Base-by-base conservation (phyloP, 2,888 invertebrate genomes). In the Dicranocentrus wangi region DNA sequence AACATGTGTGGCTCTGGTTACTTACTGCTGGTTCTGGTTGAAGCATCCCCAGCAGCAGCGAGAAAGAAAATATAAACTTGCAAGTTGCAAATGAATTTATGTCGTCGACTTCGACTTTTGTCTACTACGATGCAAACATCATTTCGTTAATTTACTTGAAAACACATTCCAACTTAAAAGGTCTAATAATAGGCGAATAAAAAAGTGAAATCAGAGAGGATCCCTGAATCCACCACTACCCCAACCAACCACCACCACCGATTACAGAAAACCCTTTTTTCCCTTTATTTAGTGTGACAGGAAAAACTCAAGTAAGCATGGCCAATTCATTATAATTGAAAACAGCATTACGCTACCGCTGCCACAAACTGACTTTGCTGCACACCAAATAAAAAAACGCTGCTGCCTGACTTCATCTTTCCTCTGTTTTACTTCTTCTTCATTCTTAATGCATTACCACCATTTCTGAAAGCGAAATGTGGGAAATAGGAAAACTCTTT, bases 131-230 rank as follows among this genome's bases (percentile, higher is more conserved):
- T n/a, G n/a, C n/a, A n/a, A n/a, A n/a, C n/a, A n/a, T n/a, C 10
- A 32, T 32, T 32, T 32, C 32, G 10, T 32, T 32, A 32, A 32
- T 47, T 47, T n/a, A 47, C 47, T 47, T 47, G 55, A 55, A 55
- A 55, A 55, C 21, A 21, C 19, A 55, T 55, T 21, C 55, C 55
- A 21, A 47, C n/a, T n/a, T n/a, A 39, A 39, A 13, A 39, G 39
- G 55, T 70, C 58, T 60, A 21, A 63, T 61, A 60, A 63, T 61
- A 25, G 43, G 27, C 61, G 32, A 72, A 27, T 60, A 27, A 66
- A 63, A 76, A 78, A 78, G 78, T 78, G 78, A 78, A 78, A 78
- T 78, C 78, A 61, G 27, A 69, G n/a, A 25, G n/a, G 39, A 69
- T 69, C 53, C 51, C 73, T 43, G n/a, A 72, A 72, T 42, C 25